These are phyloP conservation scores for Nylanderia fulva DNA, from an alignment of 1,140 invertebrate species.

Conservation along the genomic window DNA sequence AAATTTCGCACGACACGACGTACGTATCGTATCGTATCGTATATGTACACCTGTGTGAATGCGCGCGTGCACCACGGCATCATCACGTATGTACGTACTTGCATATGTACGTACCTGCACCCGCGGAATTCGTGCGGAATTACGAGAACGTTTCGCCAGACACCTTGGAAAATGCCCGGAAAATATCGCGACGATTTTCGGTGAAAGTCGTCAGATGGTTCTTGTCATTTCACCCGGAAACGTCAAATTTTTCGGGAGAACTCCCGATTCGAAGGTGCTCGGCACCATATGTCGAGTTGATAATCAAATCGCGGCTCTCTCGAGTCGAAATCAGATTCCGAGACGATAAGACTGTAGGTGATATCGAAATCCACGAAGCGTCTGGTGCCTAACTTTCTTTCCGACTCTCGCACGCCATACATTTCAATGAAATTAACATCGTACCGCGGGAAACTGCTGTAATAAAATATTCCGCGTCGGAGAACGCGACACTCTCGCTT, in stretches of 20 bases:
- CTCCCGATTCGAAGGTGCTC: no score
- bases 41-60: not conserved
- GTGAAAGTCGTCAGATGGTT: constrained; percentile 10
- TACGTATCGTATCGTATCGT: no score
- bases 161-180: not conserved
- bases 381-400: not conserved
- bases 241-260: not conserved
- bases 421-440: no score
- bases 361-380: no score
- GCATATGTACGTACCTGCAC: not conserved
- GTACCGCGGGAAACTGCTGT: no score
- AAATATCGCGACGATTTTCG: not conserved
- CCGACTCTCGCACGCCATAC: no score
- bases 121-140: not conserved
- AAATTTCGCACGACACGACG: constrained; percentile 62
- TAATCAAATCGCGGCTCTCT: not conserved
- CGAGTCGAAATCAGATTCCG: not conserved
- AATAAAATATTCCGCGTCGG: not conserved
- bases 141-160: not conserved
- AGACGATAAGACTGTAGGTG: not conserved
- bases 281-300: not conserved
- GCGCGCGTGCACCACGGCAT: not conserved
- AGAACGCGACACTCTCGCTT: not conserved
- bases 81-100: not conserved
- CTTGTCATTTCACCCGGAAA: no score